Percentiles rank a stretch among this genome's conserved stretches.
Evolutionary conservation across 2,113 vertebrate genomes (phyloP).

Genomic region (Crotalus horridus): DNA sequence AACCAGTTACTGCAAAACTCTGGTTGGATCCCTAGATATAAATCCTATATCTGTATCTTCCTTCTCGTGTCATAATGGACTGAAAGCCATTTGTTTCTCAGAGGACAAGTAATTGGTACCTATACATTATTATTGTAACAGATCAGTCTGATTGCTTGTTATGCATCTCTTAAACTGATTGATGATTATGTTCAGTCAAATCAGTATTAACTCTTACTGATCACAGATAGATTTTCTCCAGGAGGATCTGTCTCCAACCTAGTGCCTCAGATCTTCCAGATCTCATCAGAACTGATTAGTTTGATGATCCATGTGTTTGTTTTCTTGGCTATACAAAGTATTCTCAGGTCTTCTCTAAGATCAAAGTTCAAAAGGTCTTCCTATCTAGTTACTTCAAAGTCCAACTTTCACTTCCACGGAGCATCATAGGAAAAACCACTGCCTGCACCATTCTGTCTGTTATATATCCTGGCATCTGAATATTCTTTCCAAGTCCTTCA

Average conservation of each 20-base stretch:
- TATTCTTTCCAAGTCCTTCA: not conserved
- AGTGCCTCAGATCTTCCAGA: not conserved
- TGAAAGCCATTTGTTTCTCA: not conserved
- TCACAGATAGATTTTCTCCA: not conserved
- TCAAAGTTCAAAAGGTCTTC: not conserved
- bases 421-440: not conserved
- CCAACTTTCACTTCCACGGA: not conserved
- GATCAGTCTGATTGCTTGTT: not conserved
- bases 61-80: not conserved
- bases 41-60: not conserved
- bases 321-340: not conserved
- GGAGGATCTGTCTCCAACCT: not conserved
- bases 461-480: not conserved
- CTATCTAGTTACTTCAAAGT: not conserved
- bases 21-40: not conserved
- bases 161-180: not conserved
- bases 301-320: not conserved
- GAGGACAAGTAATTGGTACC: not conserved
- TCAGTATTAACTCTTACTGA: not conserved
- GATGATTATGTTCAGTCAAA: not conserved
- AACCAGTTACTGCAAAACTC: not conserved
- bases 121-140: not conserved
- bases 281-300: not conserved
- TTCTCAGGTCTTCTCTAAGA: not conserved
- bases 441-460: not conserved